Evolutionary conservation across 2,113 vertebrate genomes (phyloP), one percentile per base, ranked within the genome.

Genomic region (Odocoileus virginianus): DNA sequence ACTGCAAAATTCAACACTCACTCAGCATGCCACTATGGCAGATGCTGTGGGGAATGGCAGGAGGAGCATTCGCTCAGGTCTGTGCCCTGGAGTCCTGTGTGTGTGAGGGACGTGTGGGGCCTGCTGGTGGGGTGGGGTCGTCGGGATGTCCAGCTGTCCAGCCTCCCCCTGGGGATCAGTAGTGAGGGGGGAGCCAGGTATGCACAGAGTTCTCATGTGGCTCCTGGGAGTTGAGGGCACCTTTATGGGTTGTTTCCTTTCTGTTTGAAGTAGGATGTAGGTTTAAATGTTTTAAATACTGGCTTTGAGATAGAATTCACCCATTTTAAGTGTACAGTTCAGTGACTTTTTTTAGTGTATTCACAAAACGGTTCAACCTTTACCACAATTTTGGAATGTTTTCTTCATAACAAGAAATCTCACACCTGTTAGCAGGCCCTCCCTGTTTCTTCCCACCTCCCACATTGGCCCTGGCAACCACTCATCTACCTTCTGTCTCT

Each of bases 71-170:
- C 1, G 54, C 23, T 60, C 54, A 23, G 45, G 30, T 5, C 30
- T 45, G 33, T 78, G 33, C 11, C 55, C 33, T 67, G 61, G 33
- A 67, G 43, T 15, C 5, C 27, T 2, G 10, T 3, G 55, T 16
- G 30, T 13, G n/a, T 45, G 84, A 55, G 19, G 47, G 57, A 10
- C 0, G 6, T 0, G 17, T 7, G 2, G 36, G 30, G 28, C 6
- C 2, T 13, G 36, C 28, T 17, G 6, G 19, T 2, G 23, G 28
- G 19, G 6, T 76, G 12, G 79, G 47, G 30, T 21, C 28, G 16
- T 21, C 0, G 54, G 52, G 4, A 15, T 43, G 10, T 4, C 2
- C 5, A 11, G 36, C 33, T 61, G 28, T 36, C 45, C 28, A 61
- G n/a, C 52, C 45, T 45, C 17, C 61, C 33, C 4, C 43, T 21